Evolutionary conservation across 2,888 invertebrate species (phyloP), one percentile per base, ranked within the genome.

Genomic region (Oscheius sp.): DNA sequence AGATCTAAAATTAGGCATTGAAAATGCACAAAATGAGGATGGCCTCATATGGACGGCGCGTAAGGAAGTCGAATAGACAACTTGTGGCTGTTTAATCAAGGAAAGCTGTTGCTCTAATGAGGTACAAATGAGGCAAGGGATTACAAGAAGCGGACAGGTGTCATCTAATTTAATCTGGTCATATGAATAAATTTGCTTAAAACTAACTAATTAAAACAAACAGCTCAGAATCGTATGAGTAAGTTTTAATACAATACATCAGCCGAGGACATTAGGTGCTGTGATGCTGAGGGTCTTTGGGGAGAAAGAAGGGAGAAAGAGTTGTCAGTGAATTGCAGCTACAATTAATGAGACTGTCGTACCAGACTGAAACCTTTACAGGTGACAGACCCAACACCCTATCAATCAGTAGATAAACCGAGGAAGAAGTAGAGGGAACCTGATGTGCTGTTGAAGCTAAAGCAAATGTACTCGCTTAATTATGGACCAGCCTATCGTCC

Each of bases 401-500:
- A 42, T 42, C 42, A 42, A 42, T 42, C 42, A 42, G 42, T 42
- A 5, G 7, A 0, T 42, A 42, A 42, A 42, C 3, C 42, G 21
- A 32, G 32, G 55, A 55, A 32, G 21, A 55, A 55, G 29, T 55
- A 32, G 32, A 55, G 32, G 32, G 21, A 21, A 55, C 29, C 29
- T 32, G 21, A 21, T 32, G 21, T 48, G 63, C 63, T 63, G 50
- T 65, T 65, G 65, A 65, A 50, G 65, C 48, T 53, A 53, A 53
- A 29, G n/a, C 3, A 53, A 53, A 48, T 48, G 63, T 63, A 63
- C 63, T 63, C 50, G 63, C 48, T 63, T 63, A 63, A 63, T 63
- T 63, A 63, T 68, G 55, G 68, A 68, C 37, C 68, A 68, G 53
- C 68, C 68, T 68, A 68, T 68, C 68, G 68, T 68, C 68, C 35